These are phyloP conservation scores for Cantharis lateralis DNA, from an alignment of 2,888 invertebrate species.

Conservation along the genomic window DNA sequence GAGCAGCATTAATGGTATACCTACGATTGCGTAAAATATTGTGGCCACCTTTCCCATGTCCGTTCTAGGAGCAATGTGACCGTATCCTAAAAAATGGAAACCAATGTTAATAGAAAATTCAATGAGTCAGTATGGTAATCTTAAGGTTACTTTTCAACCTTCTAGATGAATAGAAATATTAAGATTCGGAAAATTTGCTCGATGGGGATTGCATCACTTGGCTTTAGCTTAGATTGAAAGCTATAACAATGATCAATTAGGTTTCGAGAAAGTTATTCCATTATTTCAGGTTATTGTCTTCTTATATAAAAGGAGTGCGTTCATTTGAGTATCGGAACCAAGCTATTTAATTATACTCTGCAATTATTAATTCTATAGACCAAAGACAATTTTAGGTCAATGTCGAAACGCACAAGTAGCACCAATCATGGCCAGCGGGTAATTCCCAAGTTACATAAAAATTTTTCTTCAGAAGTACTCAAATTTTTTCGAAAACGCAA, in stretches of 20 bases:
- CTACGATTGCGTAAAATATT: constrained; percentile 93
- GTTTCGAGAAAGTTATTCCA: neutral
- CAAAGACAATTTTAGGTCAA: constrained; percentile 29
- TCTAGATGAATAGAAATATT: neutral
- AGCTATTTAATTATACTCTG: constrained; percentile 9
- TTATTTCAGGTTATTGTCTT: constrained; percentile 4
- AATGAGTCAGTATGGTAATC: neutral
- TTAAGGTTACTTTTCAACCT: neutral
- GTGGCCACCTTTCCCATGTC: constrained; percentile 92
- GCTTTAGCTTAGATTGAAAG: neutral
- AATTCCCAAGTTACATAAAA: constrained; percentile 18
- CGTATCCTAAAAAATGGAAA: constrained; percentile 75
- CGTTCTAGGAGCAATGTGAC: constrained; percentile 93
- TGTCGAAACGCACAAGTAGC: constrained; percentile 22
- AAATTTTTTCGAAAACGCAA: neutral
- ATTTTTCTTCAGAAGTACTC: neutral
- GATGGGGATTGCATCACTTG: neutral
- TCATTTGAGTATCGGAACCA: constrained; percentile 13
- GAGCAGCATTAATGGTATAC: constrained; percentile 92
- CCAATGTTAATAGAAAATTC: neutral
- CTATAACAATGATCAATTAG: neutral
- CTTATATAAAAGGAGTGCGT: constrained; percentile 9
- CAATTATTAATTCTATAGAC: constrained; percentile 18
- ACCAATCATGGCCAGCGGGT: constrained; percentile 23
- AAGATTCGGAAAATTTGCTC: neutral